These are phyloP conservation scores for Corythoichthys intestinalis DNA, from an alignment of 2,113 vertebrate species.

Conservation along the genomic window DNA sequence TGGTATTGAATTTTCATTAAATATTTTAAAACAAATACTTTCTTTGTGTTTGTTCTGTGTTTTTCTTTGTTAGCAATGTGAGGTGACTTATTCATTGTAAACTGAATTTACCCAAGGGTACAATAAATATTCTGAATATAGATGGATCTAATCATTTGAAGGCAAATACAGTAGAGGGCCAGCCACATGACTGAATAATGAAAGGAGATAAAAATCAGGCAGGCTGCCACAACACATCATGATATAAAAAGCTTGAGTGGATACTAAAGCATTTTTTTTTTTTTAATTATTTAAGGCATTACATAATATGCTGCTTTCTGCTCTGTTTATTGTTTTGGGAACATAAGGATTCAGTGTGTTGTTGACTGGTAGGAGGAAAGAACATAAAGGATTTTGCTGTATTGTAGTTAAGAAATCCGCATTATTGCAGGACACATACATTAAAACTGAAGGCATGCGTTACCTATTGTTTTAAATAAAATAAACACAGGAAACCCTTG, in stretches of 20 bases:
- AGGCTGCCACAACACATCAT: neutral
- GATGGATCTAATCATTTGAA: neutral
- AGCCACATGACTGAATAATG: neutral
- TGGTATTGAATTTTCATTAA: too few relatives aligned
- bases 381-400: neutral
- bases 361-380: neutral
- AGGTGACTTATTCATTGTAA: too few relatives aligned
- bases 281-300: neutral
- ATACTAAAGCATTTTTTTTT: neutral
- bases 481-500: constrained; percentile 46
- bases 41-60: too few relatives aligned
- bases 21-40: too few relatives aligned
- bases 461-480: constrained; percentile 19
- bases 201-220: neutral
- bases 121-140: too few relatives aligned
- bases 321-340: neutral
- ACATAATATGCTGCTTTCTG: neutral
- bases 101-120: too few relatives aligned
- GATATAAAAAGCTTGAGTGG: neutral
- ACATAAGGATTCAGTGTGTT: neutral
- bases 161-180: neutral
- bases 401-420: neutral
- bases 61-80: too few relatives aligned
- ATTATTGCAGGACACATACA: constrained; percentile 9
- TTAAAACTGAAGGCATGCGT: constrained; percentile 11